These are phyloP conservation scores for Henicopernis longicauda DNA, from an alignment of 2,113 vertebrate species.

Conservation along the genomic window DNA sequence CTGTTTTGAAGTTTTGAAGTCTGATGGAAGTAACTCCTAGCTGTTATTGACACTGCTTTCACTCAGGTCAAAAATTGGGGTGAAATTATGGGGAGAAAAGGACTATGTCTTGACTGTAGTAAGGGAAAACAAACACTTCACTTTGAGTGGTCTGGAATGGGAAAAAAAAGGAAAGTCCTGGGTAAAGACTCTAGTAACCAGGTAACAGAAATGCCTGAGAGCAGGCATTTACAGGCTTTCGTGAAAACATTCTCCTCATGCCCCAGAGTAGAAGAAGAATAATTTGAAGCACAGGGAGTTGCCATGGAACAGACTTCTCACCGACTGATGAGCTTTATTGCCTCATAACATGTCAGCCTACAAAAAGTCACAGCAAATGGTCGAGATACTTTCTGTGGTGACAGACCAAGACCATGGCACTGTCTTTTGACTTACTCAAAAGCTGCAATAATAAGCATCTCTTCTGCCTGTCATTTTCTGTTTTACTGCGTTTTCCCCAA, in stretches of 20 bases:
- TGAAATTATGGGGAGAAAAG: not conserved
- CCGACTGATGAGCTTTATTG: not conserved
- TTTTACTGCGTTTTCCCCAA: conserved; percentile 18
- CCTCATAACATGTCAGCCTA: conserved; percentile 1
- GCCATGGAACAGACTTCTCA: not conserved
- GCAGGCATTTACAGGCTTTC: not conserved
- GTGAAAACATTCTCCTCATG: not conserved
- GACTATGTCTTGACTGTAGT: not conserved
- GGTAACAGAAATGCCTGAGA: not conserved
- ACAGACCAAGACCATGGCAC: not conserved
- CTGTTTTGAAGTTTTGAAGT: not conserved
- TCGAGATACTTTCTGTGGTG: not conserved
- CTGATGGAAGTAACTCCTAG: not conserved
- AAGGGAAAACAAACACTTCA: not conserved
- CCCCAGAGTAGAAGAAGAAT: not conserved
- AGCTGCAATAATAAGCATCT: not conserved
- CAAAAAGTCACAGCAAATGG: conserved; percentile 25
- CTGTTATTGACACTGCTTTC: not conserved
- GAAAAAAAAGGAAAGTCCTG: not conserved
- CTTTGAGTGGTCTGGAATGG: not conserved
- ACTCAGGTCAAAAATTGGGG: not conserved
- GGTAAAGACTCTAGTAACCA: not conserved
- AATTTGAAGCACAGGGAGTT: not conserved
- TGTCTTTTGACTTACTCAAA: not conserved
- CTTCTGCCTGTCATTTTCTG: conserved; percentile 4